A percentile compares a stretch with the other conserved stretches of the same genome.
Conservation (phyloP, 2,888 invertebrate genomes). For the Agriopis marginaria region DNA sequence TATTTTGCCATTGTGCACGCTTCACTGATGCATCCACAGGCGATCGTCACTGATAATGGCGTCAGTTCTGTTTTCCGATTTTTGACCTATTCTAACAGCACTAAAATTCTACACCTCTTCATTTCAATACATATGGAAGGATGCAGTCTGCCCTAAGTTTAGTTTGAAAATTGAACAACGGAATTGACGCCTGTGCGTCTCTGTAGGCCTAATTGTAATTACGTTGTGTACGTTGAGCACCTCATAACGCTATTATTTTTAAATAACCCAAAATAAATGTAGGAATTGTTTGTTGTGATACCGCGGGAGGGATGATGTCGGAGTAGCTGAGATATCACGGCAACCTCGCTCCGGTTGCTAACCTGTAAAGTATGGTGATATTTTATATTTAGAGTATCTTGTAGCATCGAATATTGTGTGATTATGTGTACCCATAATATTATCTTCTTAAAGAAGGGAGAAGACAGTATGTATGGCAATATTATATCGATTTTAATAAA, state of each 20-base stretch:
- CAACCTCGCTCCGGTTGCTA: constrained; percentile 12
- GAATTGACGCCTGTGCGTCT: not conserved
- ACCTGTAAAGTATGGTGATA: constrained; percentile 27
- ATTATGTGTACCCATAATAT: constrained; percentile 23
- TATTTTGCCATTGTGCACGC: constrained; percentile 12
- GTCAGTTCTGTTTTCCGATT: not conserved
- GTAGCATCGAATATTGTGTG: constrained; percentile 36
- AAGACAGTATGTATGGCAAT: constrained; percentile 38
- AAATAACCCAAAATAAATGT: constrained; percentile 17
- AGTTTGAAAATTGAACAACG: not conserved
- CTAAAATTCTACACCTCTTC: not conserved
- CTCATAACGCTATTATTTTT: constrained; percentile 10
- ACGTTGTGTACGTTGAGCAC: not conserved
- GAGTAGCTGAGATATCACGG: not conserved
- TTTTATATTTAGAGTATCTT: constrained; percentile 32
- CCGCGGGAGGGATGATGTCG: not conserved
- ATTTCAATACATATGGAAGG: not conserved
- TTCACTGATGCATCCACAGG: constrained; percentile 7
- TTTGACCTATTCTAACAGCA: not conserved
- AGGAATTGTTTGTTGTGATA: constrained; percentile 15
- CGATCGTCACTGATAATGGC: constrained; percentile 8
- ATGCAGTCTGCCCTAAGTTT: not conserved
- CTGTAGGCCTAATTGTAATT: constrained; percentile 25
- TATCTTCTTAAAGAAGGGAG: constrained; percentile 18
- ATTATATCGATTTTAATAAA: constrained; percentile 32